phyloP scores from a whole-genome alignment of 1,140 invertebrate genomes.

The Zaprionus davidi region DNA sequence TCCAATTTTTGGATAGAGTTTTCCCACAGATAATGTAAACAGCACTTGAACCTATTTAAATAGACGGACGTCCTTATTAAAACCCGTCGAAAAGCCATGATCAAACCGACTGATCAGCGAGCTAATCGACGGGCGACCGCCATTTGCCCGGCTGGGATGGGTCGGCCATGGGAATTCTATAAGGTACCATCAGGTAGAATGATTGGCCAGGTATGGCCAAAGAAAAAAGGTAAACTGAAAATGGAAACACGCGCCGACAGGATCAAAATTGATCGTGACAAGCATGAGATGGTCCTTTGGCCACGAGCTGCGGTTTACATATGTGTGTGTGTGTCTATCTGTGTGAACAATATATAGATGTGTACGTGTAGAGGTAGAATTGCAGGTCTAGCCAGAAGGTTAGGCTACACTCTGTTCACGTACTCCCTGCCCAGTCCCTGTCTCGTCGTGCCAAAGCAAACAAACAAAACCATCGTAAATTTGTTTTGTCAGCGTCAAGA shows the following conservation, averaged over 20 bases:
- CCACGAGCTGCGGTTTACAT: conserved; percentile 30
- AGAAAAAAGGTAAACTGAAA: conserved; percentile 61
- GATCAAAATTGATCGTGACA: conserved; percentile 69
- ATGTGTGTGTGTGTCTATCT: background rate
- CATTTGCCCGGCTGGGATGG: conserved; percentile 11
- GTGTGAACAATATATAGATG: background rate
- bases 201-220: conserved; percentile 48
- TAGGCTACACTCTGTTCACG: background rate
- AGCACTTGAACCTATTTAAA: conserved; percentile 79
- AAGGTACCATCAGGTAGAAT: conserved; percentile 52
- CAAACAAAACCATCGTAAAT: conserved; percentile 66
- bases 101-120: conserved; percentile 69
- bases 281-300: conserved; percentile 23
- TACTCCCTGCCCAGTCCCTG: background rate
- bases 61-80: conserved; percentile 60
- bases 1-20: conserved; percentile 28
- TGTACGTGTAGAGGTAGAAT: background rate
- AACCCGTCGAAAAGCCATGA: conserved; percentile 77
- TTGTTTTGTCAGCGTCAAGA: conserved; percentile 55
- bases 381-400: conserved; percentile 6
- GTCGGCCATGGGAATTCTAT: conserved; percentile 42
- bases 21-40: conserved; percentile 64
- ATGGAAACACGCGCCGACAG: conserved; percentile 77
- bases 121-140: conserved; percentile 55
- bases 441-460: conserved; percentile 50